Conservation (phyloP, 2,797 vertebrate species). For the Gadopsis bispinosus region DNA sequence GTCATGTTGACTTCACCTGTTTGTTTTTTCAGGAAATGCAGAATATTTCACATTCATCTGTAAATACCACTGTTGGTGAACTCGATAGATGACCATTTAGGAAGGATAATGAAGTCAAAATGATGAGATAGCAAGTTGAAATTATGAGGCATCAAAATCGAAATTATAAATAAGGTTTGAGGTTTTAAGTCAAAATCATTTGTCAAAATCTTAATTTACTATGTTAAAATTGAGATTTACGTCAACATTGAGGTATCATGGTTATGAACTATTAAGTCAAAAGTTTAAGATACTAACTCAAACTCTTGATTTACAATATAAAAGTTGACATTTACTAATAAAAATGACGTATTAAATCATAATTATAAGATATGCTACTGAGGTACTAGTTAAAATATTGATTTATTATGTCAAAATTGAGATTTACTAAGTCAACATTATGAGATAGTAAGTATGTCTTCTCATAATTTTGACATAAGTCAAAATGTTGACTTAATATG, state of each 20-base stretch:
- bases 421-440: background rate
- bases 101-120: background rate
- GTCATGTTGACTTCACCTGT: constrained; percentile 57
- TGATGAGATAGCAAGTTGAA: background rate
- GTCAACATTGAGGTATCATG: background rate
- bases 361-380: too few relatives aligned
- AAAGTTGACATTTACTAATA: background rate
- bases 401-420: background rate
- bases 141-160: too few relatives aligned
- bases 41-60: background rate
- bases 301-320: background rate
- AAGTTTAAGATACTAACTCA: background rate
- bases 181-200: background rate
- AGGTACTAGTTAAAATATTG: background rate
- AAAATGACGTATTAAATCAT: background rate
- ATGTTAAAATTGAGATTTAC: background rate
- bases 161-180: background rate
- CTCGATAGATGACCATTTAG: background rate
- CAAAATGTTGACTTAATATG: background rate
- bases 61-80: too few relatives aligned
- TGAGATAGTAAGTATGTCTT: background rate
- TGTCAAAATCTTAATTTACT: too few relatives aligned
- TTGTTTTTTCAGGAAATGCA: background rate
- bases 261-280: background rate
- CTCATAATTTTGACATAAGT: background rate